phyloP scores from a whole-genome alignment of 1,140 invertebrate genomes.

The Leptestheria dahalacensis region DNA sequence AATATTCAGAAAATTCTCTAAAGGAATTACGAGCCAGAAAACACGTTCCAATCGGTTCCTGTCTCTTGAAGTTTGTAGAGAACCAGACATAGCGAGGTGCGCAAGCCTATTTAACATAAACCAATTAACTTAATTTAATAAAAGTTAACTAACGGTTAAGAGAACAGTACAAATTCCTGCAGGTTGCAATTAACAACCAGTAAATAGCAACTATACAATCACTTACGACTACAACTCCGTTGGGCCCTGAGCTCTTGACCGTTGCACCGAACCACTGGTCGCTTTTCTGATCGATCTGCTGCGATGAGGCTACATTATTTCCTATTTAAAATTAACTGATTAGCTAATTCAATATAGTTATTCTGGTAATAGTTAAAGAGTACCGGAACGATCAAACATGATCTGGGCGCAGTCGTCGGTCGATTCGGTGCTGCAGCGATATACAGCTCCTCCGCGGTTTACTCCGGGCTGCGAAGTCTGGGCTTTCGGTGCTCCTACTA shows the following conservation, averaged over 20 bases:
- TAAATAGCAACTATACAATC: not conserved
- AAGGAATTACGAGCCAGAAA: conserved; percentile 61
- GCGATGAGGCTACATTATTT: conserved; percentile 37
- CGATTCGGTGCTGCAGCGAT: conserved; percentile 44
- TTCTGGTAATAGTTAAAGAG: conserved; percentile 15
- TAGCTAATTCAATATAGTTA: not conserved
- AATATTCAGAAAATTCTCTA: conserved; percentile 56
- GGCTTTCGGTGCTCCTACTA: conserved; percentile 63
- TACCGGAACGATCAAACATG: conserved; percentile 55
- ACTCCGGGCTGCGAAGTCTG: conserved; percentile 45
- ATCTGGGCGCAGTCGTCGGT: conserved; percentile 43
- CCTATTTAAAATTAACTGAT: conserved; percentile 28
- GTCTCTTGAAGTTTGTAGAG: conserved; percentile 48
- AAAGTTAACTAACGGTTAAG: not conserved
- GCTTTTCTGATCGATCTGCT: conserved; percentile 74
- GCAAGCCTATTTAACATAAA: conserved; percentile 65
- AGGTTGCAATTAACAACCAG: not conserved
- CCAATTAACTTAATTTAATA: conserved; percentile 7
- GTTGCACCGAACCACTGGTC: conserved; percentile 92
- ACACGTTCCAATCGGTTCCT: conserved; percentile 88
- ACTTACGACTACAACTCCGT: conserved; percentile 61
- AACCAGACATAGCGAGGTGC: conserved; percentile 88
- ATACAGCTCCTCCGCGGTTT: conserved; percentile 56
- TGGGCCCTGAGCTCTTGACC: conserved; percentile 56
- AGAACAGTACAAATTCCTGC: not conserved